Evolutionary conservation across 1,140 invertebrate genomes (phyloP).

Genomic region (Pantala flavescens): DNA sequence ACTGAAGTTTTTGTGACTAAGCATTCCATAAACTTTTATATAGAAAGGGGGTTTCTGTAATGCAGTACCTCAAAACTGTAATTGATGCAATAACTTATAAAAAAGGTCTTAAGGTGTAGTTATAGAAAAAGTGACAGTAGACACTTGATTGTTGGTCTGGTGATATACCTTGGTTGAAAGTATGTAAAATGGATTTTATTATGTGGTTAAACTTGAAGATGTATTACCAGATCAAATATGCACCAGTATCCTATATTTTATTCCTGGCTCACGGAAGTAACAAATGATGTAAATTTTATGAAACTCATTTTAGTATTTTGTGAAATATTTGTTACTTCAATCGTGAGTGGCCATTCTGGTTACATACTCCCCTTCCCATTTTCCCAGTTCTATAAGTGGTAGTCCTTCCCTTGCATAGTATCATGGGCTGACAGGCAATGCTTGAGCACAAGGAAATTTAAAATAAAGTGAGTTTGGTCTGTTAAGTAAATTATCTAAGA

Average conservation of each 20-base stretch:
- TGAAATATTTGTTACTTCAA: slow-evolving; percentile 24
- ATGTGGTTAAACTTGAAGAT: background rate
- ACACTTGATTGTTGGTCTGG: slow-evolving; percentile 20
- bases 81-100: slow-evolving; percentile 24
- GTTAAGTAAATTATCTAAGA: slow-evolving; percentile 23
- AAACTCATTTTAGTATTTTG: slow-evolving; percentile 23
- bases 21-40: slow-evolving; percentile 25
- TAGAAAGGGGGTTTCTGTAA: slow-evolving; percentile 24
- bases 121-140: slow-evolving; percentile 23
- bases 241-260: slow-evolving; percentile 24
- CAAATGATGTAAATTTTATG: slow-evolving; percentile 23
- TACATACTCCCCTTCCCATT: slow-evolving; percentile 21
- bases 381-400: slow-evolving; percentile 19
- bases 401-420: slow-evolving; percentile 23
- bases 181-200: slow-evolving; percentile 13
- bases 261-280: slow-evolving; percentile 24
- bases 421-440: slow-evolving; percentile 23
- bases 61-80: slow-evolving; percentile 23
- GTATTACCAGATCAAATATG: slow-evolving; percentile 15
- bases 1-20: slow-evolving; percentile 25
- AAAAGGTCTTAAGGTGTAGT: slow-evolving; percentile 23
- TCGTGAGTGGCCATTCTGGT: slow-evolving; percentile 25
- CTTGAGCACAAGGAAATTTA: slow-evolving; percentile 24
- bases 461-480: slow-evolving; percentile 23
- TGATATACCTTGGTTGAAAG: slow-evolving; percentile 11